These are phyloP conservation scores for Diplazon laetatorius DNA, from an alignment of 2,888 invertebrate species.

Conservation along the genomic window DNA sequence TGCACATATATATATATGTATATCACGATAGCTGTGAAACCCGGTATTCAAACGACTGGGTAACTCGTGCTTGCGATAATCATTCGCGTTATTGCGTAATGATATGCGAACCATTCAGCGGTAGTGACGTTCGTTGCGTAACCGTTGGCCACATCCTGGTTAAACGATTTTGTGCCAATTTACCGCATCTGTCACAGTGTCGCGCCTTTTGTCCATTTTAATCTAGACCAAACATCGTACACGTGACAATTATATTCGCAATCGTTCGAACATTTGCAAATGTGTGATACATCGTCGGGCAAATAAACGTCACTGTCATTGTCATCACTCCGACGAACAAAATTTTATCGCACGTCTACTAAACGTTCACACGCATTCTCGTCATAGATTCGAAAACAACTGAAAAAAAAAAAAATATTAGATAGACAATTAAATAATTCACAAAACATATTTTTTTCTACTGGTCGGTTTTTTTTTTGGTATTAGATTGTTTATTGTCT, in stretches of 20 bases:
- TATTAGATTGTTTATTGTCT: too few species aligned
- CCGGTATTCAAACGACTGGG: conserved; percentile 20
- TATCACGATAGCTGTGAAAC: neutral
- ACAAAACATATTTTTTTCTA: too few species aligned
- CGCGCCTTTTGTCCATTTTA: conserved; percentile 25
- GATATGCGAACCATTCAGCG: conserved; percentile 75
- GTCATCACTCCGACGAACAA: too few species aligned
- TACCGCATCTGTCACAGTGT: conserved; percentile 72
- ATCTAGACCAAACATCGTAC: conserved; percentile 11
- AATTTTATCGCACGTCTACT: neutral
- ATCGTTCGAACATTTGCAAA: neutral
- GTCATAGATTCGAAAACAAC: too few species aligned
- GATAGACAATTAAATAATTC: too few species aligned
- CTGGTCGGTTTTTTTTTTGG: too few species aligned
- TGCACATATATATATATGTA: neutral
- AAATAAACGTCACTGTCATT: too few species aligned
- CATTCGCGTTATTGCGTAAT: conserved; percentile 76
- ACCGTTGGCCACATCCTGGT: conserved; percentile 79
- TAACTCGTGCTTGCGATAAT: conserved; percentile 71
- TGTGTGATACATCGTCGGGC: too few species aligned
- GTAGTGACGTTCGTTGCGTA: conserved; percentile 73
- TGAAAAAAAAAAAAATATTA: too few species aligned
- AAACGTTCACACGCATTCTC: neutral
- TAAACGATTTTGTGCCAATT: conserved; percentile 80
- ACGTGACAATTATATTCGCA: conserved; percentile 19